These are phyloP conservation scores for Toxostoma redivivum DNA, from an alignment of 2,113 vertebrate species.

Conservation along the genomic window DNA sequence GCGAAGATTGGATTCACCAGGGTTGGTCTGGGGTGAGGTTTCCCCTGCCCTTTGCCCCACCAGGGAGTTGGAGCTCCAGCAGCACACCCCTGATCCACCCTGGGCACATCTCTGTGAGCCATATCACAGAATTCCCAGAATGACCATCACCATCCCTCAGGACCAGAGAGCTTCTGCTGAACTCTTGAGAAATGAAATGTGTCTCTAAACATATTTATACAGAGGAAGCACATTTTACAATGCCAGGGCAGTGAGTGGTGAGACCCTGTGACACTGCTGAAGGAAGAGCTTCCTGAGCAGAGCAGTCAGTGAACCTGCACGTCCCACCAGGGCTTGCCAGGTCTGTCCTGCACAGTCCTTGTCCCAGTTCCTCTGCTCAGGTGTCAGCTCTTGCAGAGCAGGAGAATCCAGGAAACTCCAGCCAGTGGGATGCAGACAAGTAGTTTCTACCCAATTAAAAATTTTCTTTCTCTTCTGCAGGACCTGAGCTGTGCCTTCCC, in stretches of 20 bases:
- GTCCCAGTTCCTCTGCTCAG: background rate
- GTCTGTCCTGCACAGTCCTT: background rate
- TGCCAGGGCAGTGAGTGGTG: accelerated
- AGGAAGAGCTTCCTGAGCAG: background rate
- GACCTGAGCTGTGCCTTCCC: background rate
- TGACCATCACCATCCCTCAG: background rate
- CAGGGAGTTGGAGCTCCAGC: background rate
- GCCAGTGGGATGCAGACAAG: background rate
- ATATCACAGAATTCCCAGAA: too few relatives aligned
- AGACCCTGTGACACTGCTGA: accelerated
- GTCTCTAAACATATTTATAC: background rate
- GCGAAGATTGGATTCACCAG: accelerated
- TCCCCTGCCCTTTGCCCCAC: background rate
- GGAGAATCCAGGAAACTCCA: background rate
- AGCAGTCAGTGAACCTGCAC: background rate
- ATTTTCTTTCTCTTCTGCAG: background rate
- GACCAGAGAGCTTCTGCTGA: background rate
- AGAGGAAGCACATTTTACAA: background rate
- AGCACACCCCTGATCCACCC: background rate
- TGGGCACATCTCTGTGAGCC: background rate
- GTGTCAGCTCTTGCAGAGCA: background rate
- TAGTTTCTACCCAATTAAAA: background rate
- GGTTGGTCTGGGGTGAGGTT: background rate
- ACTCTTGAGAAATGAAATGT: background rate
- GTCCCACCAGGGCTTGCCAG: accelerated